Conservation (phyloP, 2,113 vertebrate genomes). For the Pampusana beccarii region DNA sequence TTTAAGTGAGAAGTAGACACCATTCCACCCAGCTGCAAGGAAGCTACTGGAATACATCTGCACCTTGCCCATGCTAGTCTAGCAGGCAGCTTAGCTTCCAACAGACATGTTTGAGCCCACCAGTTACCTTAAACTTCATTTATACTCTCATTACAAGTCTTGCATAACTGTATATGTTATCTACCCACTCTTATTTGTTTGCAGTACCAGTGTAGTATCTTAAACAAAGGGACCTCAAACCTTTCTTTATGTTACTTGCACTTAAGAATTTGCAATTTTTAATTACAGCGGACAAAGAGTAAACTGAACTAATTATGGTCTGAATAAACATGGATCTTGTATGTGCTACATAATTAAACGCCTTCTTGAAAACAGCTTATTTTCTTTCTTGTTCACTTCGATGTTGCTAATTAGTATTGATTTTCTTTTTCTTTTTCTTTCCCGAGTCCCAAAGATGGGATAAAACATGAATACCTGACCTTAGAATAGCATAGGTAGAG, state of each 20-base stretch:
- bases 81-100: not conserved
- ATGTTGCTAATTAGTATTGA: not conserved
- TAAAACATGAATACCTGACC: not conserved
- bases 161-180: not conserved
- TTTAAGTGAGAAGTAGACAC: not conserved
- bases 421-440: rapidly evolving
- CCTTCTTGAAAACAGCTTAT: not conserved
- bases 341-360: not conserved
- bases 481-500: not conserved
- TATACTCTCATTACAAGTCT: not conserved
- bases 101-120: not conserved
- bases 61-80: not conserved
- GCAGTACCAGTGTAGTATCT: not conserved
- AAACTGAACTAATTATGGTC: not conserved
- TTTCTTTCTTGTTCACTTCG: not conserved
- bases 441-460: not conserved
- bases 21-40: not conserved
- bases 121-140: not conserved
- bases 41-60: not conserved
- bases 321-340: not conserved
- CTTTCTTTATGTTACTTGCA: not conserved
- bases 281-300: not conserved
- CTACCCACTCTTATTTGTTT: not conserved
- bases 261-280: not conserved
- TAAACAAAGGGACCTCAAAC: not conserved